Percentiles rank a stretch among this genome's conserved stretches.
Conservation (phyloP, 1,140 invertebrate species). For the Tetranychus cinnabarinus region DNA sequence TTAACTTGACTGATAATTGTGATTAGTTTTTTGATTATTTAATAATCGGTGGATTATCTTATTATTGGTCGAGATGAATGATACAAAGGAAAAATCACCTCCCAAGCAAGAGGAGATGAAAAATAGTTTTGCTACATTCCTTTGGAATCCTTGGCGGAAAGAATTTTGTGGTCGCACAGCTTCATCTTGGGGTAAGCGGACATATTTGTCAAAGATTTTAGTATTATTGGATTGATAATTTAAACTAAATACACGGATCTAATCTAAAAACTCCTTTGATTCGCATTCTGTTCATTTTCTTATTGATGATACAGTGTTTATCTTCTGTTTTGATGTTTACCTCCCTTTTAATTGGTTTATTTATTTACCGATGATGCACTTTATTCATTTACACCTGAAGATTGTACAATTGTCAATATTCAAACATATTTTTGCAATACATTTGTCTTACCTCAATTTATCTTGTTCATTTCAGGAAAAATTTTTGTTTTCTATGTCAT, state of each 20-base stretch:
- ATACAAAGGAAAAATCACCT: not conserved
- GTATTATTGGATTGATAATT: too few species aligned
- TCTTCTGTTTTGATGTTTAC: too few species aligned
- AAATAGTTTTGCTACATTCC: constrained; percentile 25
- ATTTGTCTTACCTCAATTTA: not conserved
- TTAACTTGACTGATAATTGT: not conserved
- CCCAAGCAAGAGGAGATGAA: constrained; percentile 15
- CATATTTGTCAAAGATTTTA: too few species aligned
- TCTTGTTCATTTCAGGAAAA: constrained; percentile 36
- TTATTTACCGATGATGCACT: constrained; percentile 14
- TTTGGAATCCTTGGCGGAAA: constrained; percentile 66
- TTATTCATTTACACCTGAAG: constrained; percentile 12
- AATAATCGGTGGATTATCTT: not conserved
- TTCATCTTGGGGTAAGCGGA: constrained; percentile 49
- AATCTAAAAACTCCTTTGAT: too few species aligned
- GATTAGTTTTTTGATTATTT: not conserved
- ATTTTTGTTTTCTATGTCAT: constrained; percentile 79
- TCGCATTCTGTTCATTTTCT: too few species aligned
- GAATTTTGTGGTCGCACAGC: constrained; percentile 65
- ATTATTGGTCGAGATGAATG: not conserved
- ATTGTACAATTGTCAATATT: not conserved
- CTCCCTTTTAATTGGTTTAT: too few species aligned
- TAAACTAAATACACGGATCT: too few species aligned
- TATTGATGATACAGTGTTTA: too few species aligned
- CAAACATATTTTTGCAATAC: not conserved